Evolutionary conservation across 2,113 vertebrate species (phyloP).

Genomic region (Alexandromys fortis): DNA sequence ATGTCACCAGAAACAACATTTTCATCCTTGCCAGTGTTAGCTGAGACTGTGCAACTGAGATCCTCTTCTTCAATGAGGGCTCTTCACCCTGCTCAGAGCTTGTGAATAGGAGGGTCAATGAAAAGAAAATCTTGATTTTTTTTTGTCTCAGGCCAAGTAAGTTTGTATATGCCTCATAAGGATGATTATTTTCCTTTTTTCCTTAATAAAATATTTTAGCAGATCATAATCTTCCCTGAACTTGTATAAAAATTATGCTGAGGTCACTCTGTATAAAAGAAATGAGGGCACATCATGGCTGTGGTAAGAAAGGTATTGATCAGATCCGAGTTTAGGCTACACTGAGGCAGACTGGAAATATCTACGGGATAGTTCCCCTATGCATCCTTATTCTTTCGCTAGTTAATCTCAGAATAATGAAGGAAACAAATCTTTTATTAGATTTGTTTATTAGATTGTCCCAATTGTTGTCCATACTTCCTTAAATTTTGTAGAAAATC

Average conservation of each 20-base stretch:
- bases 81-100: neutral
- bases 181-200: neutral
- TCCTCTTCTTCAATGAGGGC: neutral
- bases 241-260: neutral
- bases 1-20: neutral
- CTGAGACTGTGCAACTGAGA: neutral
- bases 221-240: neutral
- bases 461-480: neutral
- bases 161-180: neutral
- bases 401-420: conserved; percentile 54
- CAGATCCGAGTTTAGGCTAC: neutral
- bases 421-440: neutral
- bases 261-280: conserved; percentile 2
- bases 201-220: neutral
- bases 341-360: neutral
- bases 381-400: neutral
- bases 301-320: neutral
- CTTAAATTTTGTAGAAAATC: conserved; percentile 35
- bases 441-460: neutral
- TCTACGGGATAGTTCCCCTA: neutral
- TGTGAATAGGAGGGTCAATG: neutral
- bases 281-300: neutral
- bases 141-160: neutral
- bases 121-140: conserved; percentile 13
- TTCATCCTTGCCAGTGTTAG: neutral